These are phyloP conservation scores for Heliangelus exortis DNA, from an alignment of 2,797 vertebrate genomes.

Conservation along the genomic window DNA sequence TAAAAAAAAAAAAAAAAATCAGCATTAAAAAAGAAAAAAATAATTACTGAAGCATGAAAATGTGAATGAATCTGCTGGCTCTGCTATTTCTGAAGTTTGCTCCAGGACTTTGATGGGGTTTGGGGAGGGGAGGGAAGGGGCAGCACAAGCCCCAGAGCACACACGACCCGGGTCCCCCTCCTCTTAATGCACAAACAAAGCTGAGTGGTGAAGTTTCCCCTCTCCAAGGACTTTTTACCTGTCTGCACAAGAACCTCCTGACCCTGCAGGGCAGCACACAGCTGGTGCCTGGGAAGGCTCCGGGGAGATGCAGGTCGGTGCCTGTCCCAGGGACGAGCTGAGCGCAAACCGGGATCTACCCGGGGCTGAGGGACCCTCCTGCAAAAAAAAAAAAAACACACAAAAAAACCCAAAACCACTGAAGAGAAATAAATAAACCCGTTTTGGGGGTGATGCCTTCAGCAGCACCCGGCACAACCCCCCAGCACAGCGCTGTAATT, in stretches of 20 bases:
- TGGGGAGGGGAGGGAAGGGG: background rate
- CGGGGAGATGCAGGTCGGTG: accelerated
- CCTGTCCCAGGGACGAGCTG: background rate
- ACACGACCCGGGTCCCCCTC: background rate
- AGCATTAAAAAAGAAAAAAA: background rate
- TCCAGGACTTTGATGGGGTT: background rate
- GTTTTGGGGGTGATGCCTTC: background rate
- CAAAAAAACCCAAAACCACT: background rate
- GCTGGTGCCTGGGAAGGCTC: background rate
- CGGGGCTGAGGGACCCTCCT: background rate
- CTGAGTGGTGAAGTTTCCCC: background rate
- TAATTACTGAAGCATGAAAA: background rate
- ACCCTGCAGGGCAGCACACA: background rate
- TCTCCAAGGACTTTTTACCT: background rate
- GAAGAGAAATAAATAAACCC: background rate
- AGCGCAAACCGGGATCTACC: background rate
- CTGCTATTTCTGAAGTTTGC: background rate
- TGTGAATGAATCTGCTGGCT: background rate
- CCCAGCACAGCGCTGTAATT: background rate
- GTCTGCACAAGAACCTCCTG: background rate
- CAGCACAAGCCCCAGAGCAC: background rate
- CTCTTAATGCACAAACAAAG: background rate
- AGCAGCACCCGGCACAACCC: background rate
- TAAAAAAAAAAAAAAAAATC: background rate
- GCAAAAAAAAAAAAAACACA: background rate